A percentile compares a stretch with the other conserved stretches of the same genome.
These are phyloP conservation scores for Myanophis thanlyinensis DNA, from an alignment of 2,113 vertebrate species.

Conservation along the genomic window DNA sequence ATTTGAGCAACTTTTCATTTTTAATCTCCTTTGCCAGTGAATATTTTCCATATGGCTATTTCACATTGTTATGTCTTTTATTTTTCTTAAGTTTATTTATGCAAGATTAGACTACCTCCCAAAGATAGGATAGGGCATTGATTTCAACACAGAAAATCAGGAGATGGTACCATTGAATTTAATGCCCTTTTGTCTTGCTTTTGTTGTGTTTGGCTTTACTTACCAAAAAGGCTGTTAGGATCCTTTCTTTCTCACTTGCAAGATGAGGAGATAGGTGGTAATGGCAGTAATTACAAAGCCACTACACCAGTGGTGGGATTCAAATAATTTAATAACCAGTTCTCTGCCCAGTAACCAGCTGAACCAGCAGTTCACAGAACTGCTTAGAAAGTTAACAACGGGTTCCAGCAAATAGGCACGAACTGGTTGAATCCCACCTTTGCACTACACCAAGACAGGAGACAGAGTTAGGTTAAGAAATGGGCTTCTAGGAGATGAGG, in stretches of 20 bases:
- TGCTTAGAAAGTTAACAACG: too few relatives aligned
- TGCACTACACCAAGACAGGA: neutral
- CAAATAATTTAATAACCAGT: too few relatives aligned
- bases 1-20: neutral
- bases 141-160: neutral
- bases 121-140: neutral
- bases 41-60: neutral
- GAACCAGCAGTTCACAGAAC: too few relatives aligned
- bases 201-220: neutral
- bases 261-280: neutral
- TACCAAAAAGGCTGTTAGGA: neutral
- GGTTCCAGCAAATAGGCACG: too few relatives aligned
- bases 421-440: too few relatives aligned
- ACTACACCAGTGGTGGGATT: too few relatives aligned
- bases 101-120: neutral
- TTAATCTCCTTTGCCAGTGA: neutral
- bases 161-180: neutral
- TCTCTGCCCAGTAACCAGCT: too few relatives aligned
- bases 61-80: neutral
- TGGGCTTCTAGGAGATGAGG: neutral
- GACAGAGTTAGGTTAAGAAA: neutral
- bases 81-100: neutral
- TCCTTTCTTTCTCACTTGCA: neutral
- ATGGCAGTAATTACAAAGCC: neutral
- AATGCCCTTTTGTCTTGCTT: neutral